Evolutionary conservation across 2,113 vertebrate species (phyloP), one percentile per base, ranked within the genome.

Genomic region (Hiodon alosoides): DNA sequence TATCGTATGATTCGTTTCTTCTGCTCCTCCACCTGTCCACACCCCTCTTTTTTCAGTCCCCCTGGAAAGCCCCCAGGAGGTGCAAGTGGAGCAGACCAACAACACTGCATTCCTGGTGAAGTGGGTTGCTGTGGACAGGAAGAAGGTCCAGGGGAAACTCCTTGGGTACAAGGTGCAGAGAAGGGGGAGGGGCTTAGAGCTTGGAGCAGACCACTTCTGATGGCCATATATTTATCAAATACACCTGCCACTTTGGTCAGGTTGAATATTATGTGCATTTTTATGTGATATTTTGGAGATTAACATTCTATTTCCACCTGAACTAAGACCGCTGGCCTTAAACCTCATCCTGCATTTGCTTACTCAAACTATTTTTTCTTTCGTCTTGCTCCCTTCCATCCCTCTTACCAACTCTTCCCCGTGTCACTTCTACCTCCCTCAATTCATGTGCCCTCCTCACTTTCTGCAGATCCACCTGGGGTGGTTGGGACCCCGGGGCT

Each of bases 151-250:
- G 2, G 95, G 95, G 0, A 86, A 80, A 57, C 89, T 97, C 61
- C 84, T 77, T 0, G 95, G 95, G 69, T 95, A 95, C 83, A 91
- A 85, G 86, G 95, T 97, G 89, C 14, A 51, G 11, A 5, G 48
- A 51, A 16, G 54, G 3, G 1, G 10, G n/a, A 57, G 17, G 54
- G 62, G 3, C 16, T 13, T n/a, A 55, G 57, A n/a, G 67, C 14
- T 2, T 50, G 6, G 9, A 53, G 7, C n/a, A 17, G 47, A 4
- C 4, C 17, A 59, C 50, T n/a, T 13, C 72, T 10, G 3, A 31
- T 31, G 31, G 31, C 31, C 31, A 31, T 31, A 31, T 31, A 31
- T 31, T 31, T 31, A 2, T 31, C 31, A 31, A 31, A 31, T 31
- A 31, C 31, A 31, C 31, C 31, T 31, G 31, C 31, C 31, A 31